phyloP scores from a whole-genome alignment of 2,888 invertebrate species.

The Leptinotarsa tumamoca region DNA sequence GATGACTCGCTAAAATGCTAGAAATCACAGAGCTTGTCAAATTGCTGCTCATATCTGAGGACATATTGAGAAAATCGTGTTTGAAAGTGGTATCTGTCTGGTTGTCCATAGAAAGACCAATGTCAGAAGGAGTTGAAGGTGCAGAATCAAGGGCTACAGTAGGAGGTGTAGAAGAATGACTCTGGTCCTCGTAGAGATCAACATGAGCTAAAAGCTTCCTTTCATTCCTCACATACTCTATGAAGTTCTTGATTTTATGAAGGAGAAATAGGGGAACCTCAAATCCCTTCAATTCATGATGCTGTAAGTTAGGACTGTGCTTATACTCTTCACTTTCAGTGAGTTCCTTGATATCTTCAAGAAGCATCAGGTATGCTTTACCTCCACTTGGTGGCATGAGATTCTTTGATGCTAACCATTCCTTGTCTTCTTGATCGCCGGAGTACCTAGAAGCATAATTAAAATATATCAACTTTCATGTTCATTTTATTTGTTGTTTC shows the following conservation, averaged over 20 bases:
- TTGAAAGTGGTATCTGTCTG: conserved; percentile 36
- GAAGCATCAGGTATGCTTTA: conserved; percentile 82
- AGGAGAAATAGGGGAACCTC: conserved; percentile 81
- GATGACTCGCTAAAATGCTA: conserved; percentile 62
- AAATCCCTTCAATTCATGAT: conserved; percentile 80
- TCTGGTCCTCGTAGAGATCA: conserved; percentile 62
- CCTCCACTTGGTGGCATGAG: conserved; percentile 83
- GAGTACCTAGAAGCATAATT: conserved; percentile 68
- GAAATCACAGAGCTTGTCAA: conserved; percentile 65
- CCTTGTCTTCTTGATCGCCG: conserved; percentile 84
- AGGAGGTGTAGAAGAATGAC: conserved; percentile 63
- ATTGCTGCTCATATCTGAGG: conserved; percentile 64
- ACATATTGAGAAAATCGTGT: conserved; percentile 61
- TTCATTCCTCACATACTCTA: conserved; percentile 67
- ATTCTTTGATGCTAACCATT: conserved; percentile 82
- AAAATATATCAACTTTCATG: too few species aligned
- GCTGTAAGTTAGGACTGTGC: conserved; percentile 73
- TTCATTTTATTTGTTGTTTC: too few species aligned
- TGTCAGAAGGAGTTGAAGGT: conserved; percentile 64
- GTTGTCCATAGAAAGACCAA: conserved; percentile 59
- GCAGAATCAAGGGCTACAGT: conserved; percentile 63
- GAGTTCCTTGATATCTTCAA: conserved; percentile 82
- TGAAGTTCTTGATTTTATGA: conserved; percentile 78
- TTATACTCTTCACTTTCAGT: conserved; percentile 80
- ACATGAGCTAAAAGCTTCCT: conserved; percentile 56